These are phyloP conservation scores for Drosophila setosimentum DNA, from an alignment of 2,888 invertebrate genomes.

Conservation along the genomic window DNA sequence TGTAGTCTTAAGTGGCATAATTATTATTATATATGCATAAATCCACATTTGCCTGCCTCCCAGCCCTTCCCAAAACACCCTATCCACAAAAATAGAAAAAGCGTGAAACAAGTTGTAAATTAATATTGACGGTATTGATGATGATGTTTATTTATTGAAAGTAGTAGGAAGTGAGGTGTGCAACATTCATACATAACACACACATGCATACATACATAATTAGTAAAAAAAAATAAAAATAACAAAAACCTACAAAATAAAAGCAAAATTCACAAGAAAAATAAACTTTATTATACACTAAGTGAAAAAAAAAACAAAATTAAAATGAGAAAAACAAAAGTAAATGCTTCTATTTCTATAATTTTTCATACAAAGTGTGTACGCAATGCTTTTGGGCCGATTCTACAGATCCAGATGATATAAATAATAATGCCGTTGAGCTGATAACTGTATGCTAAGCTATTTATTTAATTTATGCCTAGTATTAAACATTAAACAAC, in stretches of 20 bases:
- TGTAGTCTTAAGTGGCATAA: slow-evolving; percentile 66
- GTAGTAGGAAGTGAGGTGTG: slow-evolving; percentile 14
- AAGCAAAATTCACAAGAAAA: slow-evolving; percentile 39
- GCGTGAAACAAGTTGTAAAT: slow-evolving; percentile 68
- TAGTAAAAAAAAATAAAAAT: slow-evolving; percentile 25
- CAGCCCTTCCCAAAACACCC: slow-evolving; percentile 1
- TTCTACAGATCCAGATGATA: slow-evolving; percentile 58
- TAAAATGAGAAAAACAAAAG: background rate
- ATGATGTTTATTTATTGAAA: slow-evolving; percentile 65
- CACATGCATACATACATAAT: slow-evolving; percentile 22
- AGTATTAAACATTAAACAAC: slow-evolving; percentile 66
- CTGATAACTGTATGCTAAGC: slow-evolving; percentile 74
- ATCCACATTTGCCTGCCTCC: slow-evolving; percentile 2
- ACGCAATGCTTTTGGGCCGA: slow-evolving; percentile 59
- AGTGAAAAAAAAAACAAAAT: slow-evolving; percentile 42
- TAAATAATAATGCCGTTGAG: slow-evolving; percentile 67
- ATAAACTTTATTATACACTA: slow-evolving; percentile 61
- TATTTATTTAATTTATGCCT: slow-evolving; percentile 77
- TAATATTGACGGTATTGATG: slow-evolving; percentile 60
- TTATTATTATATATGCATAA: slow-evolving; percentile 33
- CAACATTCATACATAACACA: slow-evolving; percentile 10
- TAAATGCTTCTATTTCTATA: slow-evolving; percentile 55
- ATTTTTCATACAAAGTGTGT: slow-evolving; percentile 53
- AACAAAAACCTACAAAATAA: slow-evolving; percentile 16
- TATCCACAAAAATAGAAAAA: slow-evolving; percentile 33